Evolutionary conservation across 2,888 invertebrate genomes (phyloP).

Genomic region (Heteropelma amictum): DNA sequence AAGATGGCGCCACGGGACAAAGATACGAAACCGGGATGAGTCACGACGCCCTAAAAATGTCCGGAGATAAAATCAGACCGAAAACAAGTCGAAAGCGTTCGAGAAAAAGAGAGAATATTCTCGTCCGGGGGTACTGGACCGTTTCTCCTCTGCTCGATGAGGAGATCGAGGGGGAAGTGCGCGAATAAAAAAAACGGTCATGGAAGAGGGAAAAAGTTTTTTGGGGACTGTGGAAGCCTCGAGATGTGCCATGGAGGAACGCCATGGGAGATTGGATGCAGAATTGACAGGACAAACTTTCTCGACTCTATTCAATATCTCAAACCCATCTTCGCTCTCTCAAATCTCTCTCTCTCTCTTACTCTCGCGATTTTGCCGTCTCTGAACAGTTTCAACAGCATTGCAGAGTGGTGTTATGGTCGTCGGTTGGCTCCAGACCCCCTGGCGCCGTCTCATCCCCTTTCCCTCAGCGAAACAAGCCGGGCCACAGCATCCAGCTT

Average conservation of each 20-base stretch:
- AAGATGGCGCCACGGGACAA: too few relatives aligned
- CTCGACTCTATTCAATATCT: constrained; percentile 19
- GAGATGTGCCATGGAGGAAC: constrained; percentile 18
- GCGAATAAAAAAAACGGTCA: neutral
- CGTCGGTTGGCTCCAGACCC: constrained; percentile 73
- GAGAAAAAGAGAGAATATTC: too few relatives aligned
- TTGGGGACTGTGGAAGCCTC: constrained; percentile 6
- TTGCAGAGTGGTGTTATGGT: constrained; percentile 33
- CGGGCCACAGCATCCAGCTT: constrained; percentile 61
- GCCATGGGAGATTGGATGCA: constrained; percentile 11
- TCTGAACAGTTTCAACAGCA: constrained; percentile 21
- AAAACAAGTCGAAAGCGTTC: too few relatives aligned
- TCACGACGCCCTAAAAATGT: too few relatives aligned
- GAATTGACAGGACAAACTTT: constrained; percentile 39
- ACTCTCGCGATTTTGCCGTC: neutral
- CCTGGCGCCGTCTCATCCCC: constrained; percentile 75
- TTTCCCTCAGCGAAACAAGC: constrained; percentile 52
- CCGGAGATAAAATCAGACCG: too few relatives aligned
- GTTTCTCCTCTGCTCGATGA: too few relatives aligned
- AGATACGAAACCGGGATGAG: too few relatives aligned
- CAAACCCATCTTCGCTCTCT: constrained; percentile 3
- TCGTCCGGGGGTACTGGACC: too few relatives aligned
- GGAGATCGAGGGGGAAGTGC: neutral
- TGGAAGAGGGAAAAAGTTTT: constrained; percentile 6
- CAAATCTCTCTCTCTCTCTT: constrained; percentile 4